Conservation (phyloP, 2,888 invertebrate species). For the Terebella lapidaria region DNA sequence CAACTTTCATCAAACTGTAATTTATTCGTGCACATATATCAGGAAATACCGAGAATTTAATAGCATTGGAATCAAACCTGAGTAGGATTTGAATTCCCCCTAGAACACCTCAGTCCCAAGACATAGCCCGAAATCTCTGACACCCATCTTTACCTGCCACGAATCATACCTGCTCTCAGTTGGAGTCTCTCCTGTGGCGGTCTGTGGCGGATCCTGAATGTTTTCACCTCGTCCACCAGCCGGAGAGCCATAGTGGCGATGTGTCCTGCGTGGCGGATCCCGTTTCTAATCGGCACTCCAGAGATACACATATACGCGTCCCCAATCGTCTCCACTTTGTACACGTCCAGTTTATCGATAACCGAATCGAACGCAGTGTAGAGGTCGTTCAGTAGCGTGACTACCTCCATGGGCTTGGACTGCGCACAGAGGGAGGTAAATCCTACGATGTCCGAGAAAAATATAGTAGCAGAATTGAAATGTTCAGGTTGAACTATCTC, state of each 20-base stretch:
- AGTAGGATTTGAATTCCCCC: too few species aligned
- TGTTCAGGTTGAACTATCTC: conserved; percentile 25
- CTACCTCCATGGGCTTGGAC: conserved; percentile 21
- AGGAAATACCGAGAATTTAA: too few species aligned
- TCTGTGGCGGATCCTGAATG: conserved; percentile 17
- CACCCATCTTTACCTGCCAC: too few species aligned
- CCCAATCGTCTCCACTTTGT: conserved; percentile 17
- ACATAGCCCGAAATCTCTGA: too few species aligned
- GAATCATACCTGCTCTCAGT: background rate
- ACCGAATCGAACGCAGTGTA: conserved; percentile 1
- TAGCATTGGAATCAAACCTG: too few species aligned
- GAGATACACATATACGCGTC: conserved; percentile 25
- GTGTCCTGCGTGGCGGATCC: conserved; percentile 13
- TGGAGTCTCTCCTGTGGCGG: conserved; percentile 12
- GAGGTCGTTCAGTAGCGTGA: conserved; percentile 18
- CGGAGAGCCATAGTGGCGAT: conserved; percentile 20
- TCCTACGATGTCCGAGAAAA: conserved; percentile 29
- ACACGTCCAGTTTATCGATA: background rate
- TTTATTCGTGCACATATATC: too few species aligned
- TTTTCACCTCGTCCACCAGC: conserved; percentile 6
- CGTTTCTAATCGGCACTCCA: conserved; percentile 23
- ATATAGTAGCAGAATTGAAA: conserved; percentile 28
- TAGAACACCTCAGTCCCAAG: too few species aligned
- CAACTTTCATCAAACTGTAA: conserved; percentile 15
- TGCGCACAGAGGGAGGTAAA: conserved; percentile 20